Percentiles rank a stretch among this genome's conserved stretches.
Conservation (phyloP, 2,888 invertebrate genomes). For the Acanthopleura granulata region DNA sequence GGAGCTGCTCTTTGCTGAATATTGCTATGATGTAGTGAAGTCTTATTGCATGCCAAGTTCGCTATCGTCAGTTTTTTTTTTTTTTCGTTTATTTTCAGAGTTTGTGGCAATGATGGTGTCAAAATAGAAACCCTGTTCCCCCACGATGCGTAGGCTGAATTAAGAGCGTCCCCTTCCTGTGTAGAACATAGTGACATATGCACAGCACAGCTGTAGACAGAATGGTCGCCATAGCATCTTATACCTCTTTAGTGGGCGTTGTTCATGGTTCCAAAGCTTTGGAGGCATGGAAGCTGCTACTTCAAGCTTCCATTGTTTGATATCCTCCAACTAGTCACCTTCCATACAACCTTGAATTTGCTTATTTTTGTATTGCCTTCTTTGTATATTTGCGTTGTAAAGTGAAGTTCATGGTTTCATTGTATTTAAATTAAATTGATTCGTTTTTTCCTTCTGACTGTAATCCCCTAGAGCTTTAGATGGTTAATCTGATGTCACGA, state of each 20-base stretch:
- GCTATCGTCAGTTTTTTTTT: slow-evolving; percentile 17
- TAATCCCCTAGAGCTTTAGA: too few relatives aligned
- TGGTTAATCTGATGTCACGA: too few relatives aligned
- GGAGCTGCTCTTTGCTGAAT: not conserved
- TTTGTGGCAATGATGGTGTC: slow-evolving; percentile 35
- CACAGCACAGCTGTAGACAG: slow-evolving; percentile 16
- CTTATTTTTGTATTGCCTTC: not conserved
- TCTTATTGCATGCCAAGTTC: slow-evolving; percentile 15
- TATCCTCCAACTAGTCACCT: slow-evolving; percentile 11
- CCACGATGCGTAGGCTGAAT: not conserved
- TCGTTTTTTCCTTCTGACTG: too few relatives aligned
- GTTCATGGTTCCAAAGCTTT: slow-evolving; percentile 1
- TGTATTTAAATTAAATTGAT: not conserved
- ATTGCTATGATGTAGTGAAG: slow-evolving; percentile 8
- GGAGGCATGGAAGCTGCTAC: slow-evolving; percentile 9
- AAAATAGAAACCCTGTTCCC: slow-evolving; percentile 24
- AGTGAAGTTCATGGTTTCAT: slow-evolving; percentile 3
- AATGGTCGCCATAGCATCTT: slow-evolving; percentile 15
- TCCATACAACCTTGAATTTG: not conserved
- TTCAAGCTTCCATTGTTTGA: not conserved
- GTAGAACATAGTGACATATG: slow-evolving; percentile 16
- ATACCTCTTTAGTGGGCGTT: not conserved
- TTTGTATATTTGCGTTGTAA: slow-evolving; percentile 10
- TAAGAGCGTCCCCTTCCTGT: slow-evolving; percentile 16
- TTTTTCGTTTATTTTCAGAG: slow-evolving; percentile 27